A percentile compares a stretch with the other conserved stretches of the same genome.
These are phyloP conservation scores for Araneus ventricosus DNA, from an alignment of 1,140 invertebrate species.

Conservation along the genomic window DNA sequence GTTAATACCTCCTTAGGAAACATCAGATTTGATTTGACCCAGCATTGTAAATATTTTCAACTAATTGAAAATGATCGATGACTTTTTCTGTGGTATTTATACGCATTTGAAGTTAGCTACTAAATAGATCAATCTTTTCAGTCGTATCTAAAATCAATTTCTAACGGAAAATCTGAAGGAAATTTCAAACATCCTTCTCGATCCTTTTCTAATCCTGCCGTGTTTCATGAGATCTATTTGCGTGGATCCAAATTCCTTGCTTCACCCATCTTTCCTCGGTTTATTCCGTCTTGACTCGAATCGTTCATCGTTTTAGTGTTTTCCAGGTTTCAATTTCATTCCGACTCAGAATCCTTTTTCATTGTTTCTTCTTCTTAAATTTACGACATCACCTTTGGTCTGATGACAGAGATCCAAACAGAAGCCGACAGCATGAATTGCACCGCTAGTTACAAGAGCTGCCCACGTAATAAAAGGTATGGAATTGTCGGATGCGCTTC, in stretches of 20 bases:
- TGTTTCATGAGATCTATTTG: too few species aligned
- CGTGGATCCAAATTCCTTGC: neutral
- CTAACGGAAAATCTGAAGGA: too few species aligned
- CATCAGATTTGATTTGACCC: too few species aligned
- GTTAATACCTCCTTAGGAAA: too few species aligned
- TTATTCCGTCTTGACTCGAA: neutral
- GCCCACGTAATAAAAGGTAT: neutral
- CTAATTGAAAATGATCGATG: too few species aligned
- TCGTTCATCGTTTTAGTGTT: neutral
- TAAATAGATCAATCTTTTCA: too few species aligned
- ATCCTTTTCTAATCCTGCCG: too few species aligned
- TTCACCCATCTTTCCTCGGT: neutral
- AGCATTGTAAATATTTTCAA: too few species aligned
- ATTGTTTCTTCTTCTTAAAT: slow-evolving; percentile 39
- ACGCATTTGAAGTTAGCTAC: too few species aligned
- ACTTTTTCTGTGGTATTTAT: too few species aligned
- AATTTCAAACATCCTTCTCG: too few species aligned
- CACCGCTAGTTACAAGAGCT: slow-evolving; percentile 18
- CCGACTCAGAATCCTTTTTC: neutral
- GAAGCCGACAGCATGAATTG: slow-evolving; percentile 36
- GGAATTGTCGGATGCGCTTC: neutral
- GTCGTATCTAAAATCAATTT: too few species aligned
- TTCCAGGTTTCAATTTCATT: slow-evolving; percentile 2
- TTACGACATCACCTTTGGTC: slow-evolving; percentile 56
- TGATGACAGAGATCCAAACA: slow-evolving; percentile 45